Evolutionary conservation across 2,113 vertebrate species (phyloP).

Genomic region (Xiphophorus maculatus): DNA sequence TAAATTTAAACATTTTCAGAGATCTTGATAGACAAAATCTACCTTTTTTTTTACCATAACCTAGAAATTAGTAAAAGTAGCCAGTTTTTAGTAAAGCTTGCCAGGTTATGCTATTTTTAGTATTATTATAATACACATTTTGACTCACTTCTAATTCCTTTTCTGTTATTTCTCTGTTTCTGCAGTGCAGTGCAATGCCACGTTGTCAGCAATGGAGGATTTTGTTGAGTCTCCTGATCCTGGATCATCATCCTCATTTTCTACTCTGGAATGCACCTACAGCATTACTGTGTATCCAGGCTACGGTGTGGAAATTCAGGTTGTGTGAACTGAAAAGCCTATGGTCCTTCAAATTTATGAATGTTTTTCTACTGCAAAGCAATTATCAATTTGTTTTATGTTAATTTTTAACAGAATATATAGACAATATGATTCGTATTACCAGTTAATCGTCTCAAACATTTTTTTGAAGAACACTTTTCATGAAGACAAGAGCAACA

Average conservation of each 20-base stretch:
- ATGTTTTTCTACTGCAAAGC: background rate
- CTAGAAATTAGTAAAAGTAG: background rate
- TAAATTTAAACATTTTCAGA: background rate
- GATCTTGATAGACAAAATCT: background rate
- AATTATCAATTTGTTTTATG: background rate
- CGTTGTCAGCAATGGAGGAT: slow-evolving; percentile 86
- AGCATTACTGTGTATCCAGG: slow-evolving; percentile 89
- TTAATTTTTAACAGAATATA: background rate
- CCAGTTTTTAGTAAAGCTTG: background rate
- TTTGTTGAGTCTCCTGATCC: slow-evolving; percentile 87
- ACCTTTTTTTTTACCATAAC: background rate
- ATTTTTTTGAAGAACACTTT: background rate
- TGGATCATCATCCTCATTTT: slow-evolving; percentile 72
- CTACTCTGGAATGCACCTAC: slow-evolving; percentile 89
- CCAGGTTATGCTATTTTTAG: background rate
- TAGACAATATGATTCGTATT: background rate
- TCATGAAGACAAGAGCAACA: background rate
- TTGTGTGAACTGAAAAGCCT: slow-evolving; percentile 43
- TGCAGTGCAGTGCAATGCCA: slow-evolving; percentile 88
- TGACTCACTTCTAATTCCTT: background rate
- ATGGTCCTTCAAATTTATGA: background rate
- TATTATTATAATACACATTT: background rate
- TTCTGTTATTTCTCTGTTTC: slow-evolving; percentile 32
- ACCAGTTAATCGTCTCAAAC: background rate
- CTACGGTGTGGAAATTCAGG: slow-evolving; percentile 92